Conservation (phyloP, 2,113 vertebrate species). For the Mastomys coucha region DNA sequence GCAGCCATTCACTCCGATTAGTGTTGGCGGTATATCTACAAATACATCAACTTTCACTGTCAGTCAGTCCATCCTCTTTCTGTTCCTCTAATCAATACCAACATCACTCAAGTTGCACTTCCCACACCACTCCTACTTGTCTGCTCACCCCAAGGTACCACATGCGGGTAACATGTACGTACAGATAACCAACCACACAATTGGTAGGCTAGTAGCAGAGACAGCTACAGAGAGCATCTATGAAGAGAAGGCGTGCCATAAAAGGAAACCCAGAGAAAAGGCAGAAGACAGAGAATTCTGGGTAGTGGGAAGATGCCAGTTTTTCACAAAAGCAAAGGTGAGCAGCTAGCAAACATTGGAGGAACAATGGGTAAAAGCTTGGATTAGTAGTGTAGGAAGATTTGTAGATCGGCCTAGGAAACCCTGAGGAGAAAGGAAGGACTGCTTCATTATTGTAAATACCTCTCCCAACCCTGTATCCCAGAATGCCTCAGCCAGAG, state of each 20-base stretch:
- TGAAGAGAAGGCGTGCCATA: background rate
- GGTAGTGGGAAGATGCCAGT: background rate
- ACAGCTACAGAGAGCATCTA: background rate
- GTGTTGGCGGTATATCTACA: background rate
- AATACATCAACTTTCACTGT: background rate
- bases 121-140: background rate
- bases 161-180: background rate
- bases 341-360: conserved; percentile 15
- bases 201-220: background rate
- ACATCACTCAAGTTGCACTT: background rate
- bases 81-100: conserved; percentile 7
- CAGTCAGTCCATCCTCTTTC: background rate
- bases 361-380: background rate
- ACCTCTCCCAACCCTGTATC: background rate
- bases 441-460: background rate
- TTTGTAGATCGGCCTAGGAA: background rate
- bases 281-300: background rate
- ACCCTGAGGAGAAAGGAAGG: background rate
- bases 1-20: background rate
- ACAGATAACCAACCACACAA: background rate
- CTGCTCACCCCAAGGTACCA: background rate
- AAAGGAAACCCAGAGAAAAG: background rate
- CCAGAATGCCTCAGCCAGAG: background rate
- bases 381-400: background rate
- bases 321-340: background rate